Evolutionary conservation across 2,888 invertebrate genomes (phyloP), one percentile per base, ranked within the genome.

Genomic region (Mesorhabditis spiculigera): DNA sequence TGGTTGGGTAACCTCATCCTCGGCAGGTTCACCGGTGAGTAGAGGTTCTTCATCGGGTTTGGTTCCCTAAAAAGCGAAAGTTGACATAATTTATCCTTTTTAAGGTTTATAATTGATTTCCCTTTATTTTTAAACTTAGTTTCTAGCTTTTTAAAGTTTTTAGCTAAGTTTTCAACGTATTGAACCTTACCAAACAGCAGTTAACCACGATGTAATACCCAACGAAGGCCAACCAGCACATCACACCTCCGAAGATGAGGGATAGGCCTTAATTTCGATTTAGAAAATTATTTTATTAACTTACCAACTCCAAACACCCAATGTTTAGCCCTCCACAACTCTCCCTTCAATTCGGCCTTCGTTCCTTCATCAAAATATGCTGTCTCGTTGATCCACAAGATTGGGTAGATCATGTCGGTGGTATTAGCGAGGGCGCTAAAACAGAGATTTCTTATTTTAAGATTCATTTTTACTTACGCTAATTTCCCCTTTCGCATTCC

Each of bases 301-400:
- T 43, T 42, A 70, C 70, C 70, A 62, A 65, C 67, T 41, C 45
- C 42, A 44, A 66, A 71, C 4, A 65, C 45, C 6, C 4, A 8
- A 4, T 42, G 68, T 50, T 72, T 74, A 61, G 72, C 70, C 42
- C 63, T 13, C 67, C 65, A 66, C 4, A 74, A 66, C 45, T 68
- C 50, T 42, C 74, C 67, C 10, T 62, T 44, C 43, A 84, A 73
- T 63, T 81, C 77, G 50, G 74, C 80, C 5, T 77, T 70, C 5
- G 84, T 84, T 41, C 69, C 80, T 5, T 73, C 63, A 67, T 84
- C 84, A 67, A 83, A 79, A 16, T 68, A 68, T 4, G 80, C 81
- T 13, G 83, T 80, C 70, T 85, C 85, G 68, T 84, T 84, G 72
- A 85, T 77, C 84, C 85, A 85, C 58, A 85, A 72, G 42, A 85